phyloP scores from a whole-genome alignment of 2,797 vertebrate genomes.

The Thamnophis elegans region DNA sequence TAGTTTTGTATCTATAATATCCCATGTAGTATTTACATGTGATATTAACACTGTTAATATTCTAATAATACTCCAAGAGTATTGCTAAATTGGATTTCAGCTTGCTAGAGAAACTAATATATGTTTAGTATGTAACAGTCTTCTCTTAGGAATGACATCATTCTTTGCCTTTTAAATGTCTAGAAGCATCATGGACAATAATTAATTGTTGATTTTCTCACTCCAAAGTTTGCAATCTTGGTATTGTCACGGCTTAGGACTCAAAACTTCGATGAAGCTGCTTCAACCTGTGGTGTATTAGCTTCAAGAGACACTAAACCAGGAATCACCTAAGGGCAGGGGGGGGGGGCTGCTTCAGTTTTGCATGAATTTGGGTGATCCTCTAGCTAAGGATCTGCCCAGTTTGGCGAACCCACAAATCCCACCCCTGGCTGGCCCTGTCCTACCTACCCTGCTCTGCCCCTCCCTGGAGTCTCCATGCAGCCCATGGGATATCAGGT shows the following conservation, averaged over 20 bases:
- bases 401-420: too few species aligned
- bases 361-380: too few species aligned
- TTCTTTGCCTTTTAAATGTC: not conserved
- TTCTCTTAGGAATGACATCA: not conserved
- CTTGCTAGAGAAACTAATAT: not conserved
- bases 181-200: not conserved
- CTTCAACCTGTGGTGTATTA: not conserved
- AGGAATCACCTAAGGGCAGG: not conserved
- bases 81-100: not conserved
- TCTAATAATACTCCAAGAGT: not conserved
- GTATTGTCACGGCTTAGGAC: not conserved
- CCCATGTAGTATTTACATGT: not conserved
- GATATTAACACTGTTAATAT: not conserved
- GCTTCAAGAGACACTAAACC: not conserved
- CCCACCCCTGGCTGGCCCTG: too few species aligned
- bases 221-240: not conserved
- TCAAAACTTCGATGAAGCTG: not conserved
- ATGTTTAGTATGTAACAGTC: not conserved
- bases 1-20: not conserved
- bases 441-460: too few species aligned
- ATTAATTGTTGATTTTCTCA: not conserved
- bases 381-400: too few species aligned
- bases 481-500: too few species aligned
- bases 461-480: too few species aligned
- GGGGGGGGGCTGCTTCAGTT: too few species aligned